Evolutionary conservation across 2,113 vertebrate species (phyloP).

Genomic region (Mobula hypostoma): DNA sequence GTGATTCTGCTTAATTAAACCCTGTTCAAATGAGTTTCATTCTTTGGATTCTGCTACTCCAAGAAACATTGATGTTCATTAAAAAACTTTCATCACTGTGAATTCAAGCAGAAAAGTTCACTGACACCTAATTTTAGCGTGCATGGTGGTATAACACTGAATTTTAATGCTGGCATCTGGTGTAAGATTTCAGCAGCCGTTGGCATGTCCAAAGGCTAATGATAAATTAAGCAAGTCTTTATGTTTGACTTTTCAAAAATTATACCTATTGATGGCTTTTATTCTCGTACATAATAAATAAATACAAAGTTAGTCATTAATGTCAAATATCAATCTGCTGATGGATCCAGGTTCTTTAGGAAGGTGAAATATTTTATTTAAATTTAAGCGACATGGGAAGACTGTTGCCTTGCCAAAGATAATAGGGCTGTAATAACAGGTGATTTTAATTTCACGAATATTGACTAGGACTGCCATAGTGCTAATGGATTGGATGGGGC

Average conservation of each 20-base stretch:
- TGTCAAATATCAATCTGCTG: background rate
- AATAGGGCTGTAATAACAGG: too few species aligned
- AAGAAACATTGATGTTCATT: background rate
- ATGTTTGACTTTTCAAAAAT: background rate
- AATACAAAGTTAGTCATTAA: background rate
- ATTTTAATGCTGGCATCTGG: slow-evolving; percentile 19
- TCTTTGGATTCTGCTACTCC: background rate
- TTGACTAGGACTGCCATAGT: too few species aligned
- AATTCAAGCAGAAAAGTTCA: slow-evolving; percentile 3
- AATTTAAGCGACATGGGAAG: background rate
- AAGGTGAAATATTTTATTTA: background rate
- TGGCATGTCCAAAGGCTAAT: background rate
- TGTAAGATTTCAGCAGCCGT: background rate
- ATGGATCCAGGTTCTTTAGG: background rate
- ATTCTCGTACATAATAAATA: background rate
- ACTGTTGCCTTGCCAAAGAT: background rate
- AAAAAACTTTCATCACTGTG: background rate
- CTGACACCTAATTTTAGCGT: background rate
- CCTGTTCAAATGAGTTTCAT: background rate
- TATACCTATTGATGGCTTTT: background rate
- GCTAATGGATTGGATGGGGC: too few species aligned
- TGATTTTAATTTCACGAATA: too few species aligned
- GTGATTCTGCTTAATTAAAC: slow-evolving; percentile 1
- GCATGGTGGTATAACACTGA: background rate
- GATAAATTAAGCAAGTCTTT: background rate